phyloP scores from a whole-genome alignment of 2,113 vertebrate genomes.

The Spermophilus dauricus region DNA sequence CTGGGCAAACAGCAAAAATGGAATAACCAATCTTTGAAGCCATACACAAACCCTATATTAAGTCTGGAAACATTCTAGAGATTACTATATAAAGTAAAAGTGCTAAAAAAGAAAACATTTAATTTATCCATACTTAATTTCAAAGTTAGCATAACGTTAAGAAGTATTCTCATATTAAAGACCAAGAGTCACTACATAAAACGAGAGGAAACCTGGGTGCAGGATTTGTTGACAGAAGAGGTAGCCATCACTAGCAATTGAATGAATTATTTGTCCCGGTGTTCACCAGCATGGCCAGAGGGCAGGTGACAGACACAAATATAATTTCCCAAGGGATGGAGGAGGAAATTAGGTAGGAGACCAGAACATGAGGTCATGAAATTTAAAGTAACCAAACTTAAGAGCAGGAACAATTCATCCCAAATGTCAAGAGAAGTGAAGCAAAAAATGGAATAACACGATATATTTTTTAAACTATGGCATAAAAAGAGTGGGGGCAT shows the following conservation, averaged over 20 bases:
- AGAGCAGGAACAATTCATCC: slow-evolving; percentile 41
- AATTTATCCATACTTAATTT: background rate
- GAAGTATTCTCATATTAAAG: background rate
- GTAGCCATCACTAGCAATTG: background rate
- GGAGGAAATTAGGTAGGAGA: slow-evolving; percentile 31
- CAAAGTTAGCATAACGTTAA: background rate
- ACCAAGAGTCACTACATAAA: background rate
- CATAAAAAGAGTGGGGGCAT: background rate
- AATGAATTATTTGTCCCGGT: slow-evolving; percentile 8
- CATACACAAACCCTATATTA: background rate
- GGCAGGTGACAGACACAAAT: slow-evolving; percentile 66
- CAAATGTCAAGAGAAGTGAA: slow-evolving; percentile 69
- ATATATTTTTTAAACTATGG: background rate
- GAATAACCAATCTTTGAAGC: background rate
- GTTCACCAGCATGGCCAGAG: slow-evolving; percentile 50
- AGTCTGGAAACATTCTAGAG: background rate
- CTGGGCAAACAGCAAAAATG: no score
- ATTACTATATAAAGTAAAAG: background rate
- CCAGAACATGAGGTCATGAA: slow-evolving; percentile 68
- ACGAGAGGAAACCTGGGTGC: background rate
- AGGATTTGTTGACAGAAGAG: slow-evolving; percentile 23
- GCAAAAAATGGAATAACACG: slow-evolving; percentile 47
- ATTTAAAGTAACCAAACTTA: slow-evolving; percentile 75
- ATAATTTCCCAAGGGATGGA: slow-evolving; percentile 79
- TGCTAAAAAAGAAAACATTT: background rate